A percentile compares a stretch with the other conserved stretches of the same genome.
These are phyloP conservation scores for Acleris laterana DNA, from an alignment of 2,888 invertebrate genomes.

Conservation along the genomic window DNA sequence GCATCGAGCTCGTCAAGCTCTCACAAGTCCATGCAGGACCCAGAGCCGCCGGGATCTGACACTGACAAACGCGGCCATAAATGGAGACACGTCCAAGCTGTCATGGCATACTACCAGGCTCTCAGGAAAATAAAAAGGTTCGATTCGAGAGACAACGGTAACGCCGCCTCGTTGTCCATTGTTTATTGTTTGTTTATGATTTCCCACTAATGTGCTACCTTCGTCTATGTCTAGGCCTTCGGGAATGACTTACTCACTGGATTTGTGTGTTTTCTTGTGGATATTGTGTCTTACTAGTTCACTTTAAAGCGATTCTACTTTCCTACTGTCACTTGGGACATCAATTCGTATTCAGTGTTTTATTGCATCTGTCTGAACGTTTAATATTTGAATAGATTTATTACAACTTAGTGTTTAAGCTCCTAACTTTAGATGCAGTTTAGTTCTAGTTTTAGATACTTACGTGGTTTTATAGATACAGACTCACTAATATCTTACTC, in stretches of 20 bases:
- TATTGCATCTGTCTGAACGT: conserved; percentile 61
- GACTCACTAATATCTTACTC: conserved; percentile 65
- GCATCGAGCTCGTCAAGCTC: conserved; percentile 79
- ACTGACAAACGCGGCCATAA: conserved; percentile 86
- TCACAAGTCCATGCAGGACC: conserved; percentile 75
- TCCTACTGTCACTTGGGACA: conserved; percentile 70
- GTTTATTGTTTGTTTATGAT: conserved; percentile 73
- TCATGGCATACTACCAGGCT: conserved; percentile 95
- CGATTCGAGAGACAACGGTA: conserved; percentile 68
- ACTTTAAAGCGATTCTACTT: conserved; percentile 68
- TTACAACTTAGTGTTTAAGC: conserved; percentile 52
- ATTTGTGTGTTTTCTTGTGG: conserved; percentile 77
- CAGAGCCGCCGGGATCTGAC: conserved; percentile 71
- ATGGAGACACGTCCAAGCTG: conserved; percentile 94
- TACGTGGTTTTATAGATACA: conserved; percentile 58
- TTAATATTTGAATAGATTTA: conserved; percentile 61
- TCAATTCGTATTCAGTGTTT: conserved; percentile 64
- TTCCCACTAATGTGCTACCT: conserved; percentile 75
- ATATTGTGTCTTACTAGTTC: conserved; percentile 76
- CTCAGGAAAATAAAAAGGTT: conserved; percentile 96
- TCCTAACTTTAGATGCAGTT: conserved; percentile 55
- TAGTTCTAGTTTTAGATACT: conserved; percentile 64
- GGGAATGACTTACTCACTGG: conserved; percentile 76
- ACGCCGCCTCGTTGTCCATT: conserved; percentile 72
- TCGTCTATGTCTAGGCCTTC: conserved; percentile 79